A percentile compares a stretch with the other conserved stretches of the same genome.
Evolutionary conservation across 2,113 vertebrate genomes (phyloP).

Genomic region (Bambusicola thoracicus): DNA sequence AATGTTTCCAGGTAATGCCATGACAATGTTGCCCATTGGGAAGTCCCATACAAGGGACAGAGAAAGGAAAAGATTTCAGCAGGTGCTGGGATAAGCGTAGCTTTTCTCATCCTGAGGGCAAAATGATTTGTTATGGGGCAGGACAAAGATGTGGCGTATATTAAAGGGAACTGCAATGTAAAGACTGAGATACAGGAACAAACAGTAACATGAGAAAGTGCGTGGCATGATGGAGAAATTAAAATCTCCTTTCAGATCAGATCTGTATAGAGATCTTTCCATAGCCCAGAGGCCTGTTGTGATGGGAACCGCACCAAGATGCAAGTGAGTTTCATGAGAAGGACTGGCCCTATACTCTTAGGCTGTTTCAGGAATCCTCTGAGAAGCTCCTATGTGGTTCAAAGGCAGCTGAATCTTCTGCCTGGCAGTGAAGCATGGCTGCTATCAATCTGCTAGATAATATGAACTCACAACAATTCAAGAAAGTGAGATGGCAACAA

Average conservation of each 20-base stretch:
- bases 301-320: not conserved
- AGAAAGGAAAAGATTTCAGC: not conserved
- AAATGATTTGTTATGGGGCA: not conserved
- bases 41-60: not conserved
- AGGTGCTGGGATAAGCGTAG: not conserved
- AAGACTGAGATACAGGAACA: not conserved
- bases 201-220: not conserved
- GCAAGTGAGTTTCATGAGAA: not conserved
- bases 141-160: fast-evolving
- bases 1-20: not conserved
- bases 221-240: not conserved
- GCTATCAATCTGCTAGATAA: not conserved
- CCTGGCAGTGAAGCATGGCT: not conserved
- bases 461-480: fast-evolving
- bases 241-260: not conserved
- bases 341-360: not conserved
- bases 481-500: fast-evolving
- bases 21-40: not conserved
- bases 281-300: not conserved
- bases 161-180: not conserved
- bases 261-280: not conserved
- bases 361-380: not conserved
- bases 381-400: not conserved
- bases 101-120: not conserved
- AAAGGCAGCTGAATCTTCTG: not conserved